A percentile compares a stretch with the other conserved stretches of the same genome.
Evolutionary conservation across 2,113 vertebrate species (phyloP).

Genomic region (Malurus cyaneus): DNA sequence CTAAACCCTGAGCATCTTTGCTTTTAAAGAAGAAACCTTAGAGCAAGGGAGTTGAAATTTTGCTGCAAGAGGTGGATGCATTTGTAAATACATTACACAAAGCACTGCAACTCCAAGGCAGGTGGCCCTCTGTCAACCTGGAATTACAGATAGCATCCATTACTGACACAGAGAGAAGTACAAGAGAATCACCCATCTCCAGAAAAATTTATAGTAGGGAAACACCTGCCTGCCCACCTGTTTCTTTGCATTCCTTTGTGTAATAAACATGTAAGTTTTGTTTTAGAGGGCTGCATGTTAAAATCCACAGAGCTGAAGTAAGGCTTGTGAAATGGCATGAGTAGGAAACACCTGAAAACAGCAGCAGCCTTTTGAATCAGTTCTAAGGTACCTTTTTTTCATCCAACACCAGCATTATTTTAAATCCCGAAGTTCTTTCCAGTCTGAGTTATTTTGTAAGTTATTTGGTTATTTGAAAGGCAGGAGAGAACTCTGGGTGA

Average conservation of each 20-base stretch:
- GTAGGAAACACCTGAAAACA: neutral
- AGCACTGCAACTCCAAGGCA: neutral
- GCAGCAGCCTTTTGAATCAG: neutral
- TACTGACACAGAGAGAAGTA: neutral
- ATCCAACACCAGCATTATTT: neutral
- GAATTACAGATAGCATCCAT: neutral
- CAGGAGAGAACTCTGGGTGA: neutral
- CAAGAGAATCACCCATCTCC: neutral
- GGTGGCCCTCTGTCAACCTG: neutral
- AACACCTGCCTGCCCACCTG: constrained; percentile 43
- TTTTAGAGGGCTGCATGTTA: neutral
- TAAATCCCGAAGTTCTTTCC: neutral
- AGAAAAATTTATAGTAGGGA: neutral
- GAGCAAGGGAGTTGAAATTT: neutral
- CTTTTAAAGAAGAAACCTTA: neutral
- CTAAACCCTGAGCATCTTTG: neutral
- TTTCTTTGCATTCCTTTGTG: neutral
- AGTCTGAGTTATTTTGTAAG: neutral
- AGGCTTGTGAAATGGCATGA: neutral
- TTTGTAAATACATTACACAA: neutral
- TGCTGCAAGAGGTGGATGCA: neutral
- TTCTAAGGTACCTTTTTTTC: neutral
- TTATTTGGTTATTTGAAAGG: neutral
- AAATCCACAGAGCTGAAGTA: neutral
- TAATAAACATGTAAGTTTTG: neutral